Evolutionary conservation across 1,140 invertebrate genomes (phyloP), one percentile per base, ranked within the genome.

Genomic region (Ceratosolen fusciceps): DNA sequence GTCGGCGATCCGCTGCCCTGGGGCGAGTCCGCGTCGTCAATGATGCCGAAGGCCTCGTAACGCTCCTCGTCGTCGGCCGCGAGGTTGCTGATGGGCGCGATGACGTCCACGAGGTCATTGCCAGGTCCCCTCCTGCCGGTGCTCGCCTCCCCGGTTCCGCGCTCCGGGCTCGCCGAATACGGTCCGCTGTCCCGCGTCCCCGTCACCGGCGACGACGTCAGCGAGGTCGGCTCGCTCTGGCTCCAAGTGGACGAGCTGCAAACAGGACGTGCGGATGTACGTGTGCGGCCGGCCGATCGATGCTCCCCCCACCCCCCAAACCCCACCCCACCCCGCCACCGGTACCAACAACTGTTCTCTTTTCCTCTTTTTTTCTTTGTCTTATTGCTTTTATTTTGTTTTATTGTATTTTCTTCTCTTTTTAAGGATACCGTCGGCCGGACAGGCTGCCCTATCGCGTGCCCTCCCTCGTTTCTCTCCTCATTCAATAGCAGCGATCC

Each of bases 31-130:
- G 81, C 84, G 67, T 86, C 86, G 58, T 84, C 87, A 43, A 86
- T 83, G 21, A 83, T 88, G 0, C 89, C 89, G 62, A 90, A 90
- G 0, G 83, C 89, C 58, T 90, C 89, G 87, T 86, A 90, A 47
- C 84, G 86, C 72, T 89, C 88, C 49, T 90, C 89, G 65, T 86
- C 86, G 62, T 84, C 83, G 71, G 76, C 26, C 5, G 60, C 62
- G 81, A 82, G 77, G 67, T 83, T 79, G 68, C 71, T 84, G 85
- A 81, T 84, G 82, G 72, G 54, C 9, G 31, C 26, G n/a, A 68
- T 68, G 39, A 68, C 39, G 29, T 14, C 54, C 83, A 47, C 67
- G 39, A 31, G 26, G 14, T 31, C 68, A 52, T 52, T 52, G 68
- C 68, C 47, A 47, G 68, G 43, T 0, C 26, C 68, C 43, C 24